Conservation (phyloP, 2,888 invertebrate species). For the Halocaridina rubra region DNA sequence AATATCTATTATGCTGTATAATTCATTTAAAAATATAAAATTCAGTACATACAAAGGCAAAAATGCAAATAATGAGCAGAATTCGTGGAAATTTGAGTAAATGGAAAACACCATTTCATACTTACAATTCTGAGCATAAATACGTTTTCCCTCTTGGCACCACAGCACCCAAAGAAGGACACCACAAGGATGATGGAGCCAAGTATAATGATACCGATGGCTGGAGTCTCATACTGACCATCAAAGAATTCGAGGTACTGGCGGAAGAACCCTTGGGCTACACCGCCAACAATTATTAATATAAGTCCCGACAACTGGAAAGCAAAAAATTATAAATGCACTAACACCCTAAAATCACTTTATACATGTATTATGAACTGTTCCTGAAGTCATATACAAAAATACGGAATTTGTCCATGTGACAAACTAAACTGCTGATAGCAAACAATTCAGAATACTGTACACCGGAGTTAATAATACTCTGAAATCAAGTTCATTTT, state of each 20-base stretch:
- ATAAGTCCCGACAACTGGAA: slow-evolving; percentile 44
- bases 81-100: not conserved
- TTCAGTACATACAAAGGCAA: not conserved
- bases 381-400: no score
- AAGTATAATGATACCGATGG: slow-evolving; percentile 55
- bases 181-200: slow-evolving; percentile 47
- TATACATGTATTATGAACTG: no score
- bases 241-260: slow-evolving; percentile 48
- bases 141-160: slow-evolving; percentile 52
- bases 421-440: no score
- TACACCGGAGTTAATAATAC: no score
- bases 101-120: not conserved
- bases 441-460: no score
- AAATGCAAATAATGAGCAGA: not conserved
- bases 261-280: slow-evolving; percentile 54
- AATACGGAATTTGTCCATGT: no score
- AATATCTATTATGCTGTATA: not conserved
- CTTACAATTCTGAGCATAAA: slow-evolving; percentile 56
- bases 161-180: slow-evolving; percentile 61
- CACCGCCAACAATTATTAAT: slow-evolving; percentile 42
- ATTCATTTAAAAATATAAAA: no score
- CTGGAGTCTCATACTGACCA: slow-evolving; percentile 42
- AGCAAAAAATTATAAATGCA: not conserved
- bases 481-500: no score
- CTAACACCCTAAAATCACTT: no score